phyloP scores from a whole-genome alignment of 2,888 invertebrate species.

The Halictus ligatus region DNA sequence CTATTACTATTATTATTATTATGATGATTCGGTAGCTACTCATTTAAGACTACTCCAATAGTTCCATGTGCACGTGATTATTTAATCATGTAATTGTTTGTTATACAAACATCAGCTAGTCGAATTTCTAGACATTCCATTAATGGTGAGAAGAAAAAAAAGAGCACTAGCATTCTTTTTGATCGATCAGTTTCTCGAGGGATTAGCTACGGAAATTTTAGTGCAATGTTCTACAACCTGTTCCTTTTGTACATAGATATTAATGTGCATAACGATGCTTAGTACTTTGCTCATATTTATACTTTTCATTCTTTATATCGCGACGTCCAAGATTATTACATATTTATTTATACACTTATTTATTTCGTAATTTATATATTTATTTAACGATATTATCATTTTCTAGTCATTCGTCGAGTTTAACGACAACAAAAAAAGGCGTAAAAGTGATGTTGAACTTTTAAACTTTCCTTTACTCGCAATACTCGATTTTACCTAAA shows the following conservation, averaged over 20 bases:
- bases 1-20: constrained; percentile 20
- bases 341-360: constrained; percentile 60
- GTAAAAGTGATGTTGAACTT: constrained; percentile 47
- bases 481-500: constrained; percentile 66
- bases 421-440: constrained; percentile 25
- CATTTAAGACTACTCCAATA: constrained; percentile 54
- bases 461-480: constrained; percentile 61
- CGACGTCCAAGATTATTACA: constrained; percentile 31
- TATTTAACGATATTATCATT: constrained; percentile 39
- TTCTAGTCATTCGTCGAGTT: constrained; percentile 49
- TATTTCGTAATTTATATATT: constrained; percentile 64
- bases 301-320: constrained; percentile 36
- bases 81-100: constrained; percentile 66
- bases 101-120: constrained; percentile 73
- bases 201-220: constrained; percentile 72
- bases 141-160: constrained; percentile 37
- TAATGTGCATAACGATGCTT: constrained; percentile 42
- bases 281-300: constrained; percentile 44
- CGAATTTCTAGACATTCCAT: constrained; percentile 69
- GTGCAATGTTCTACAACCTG: constrained; percentile 78
- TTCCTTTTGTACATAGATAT: constrained; percentile 69
- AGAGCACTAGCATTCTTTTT: constrained; percentile 45
- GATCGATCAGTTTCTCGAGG: constrained; percentile 55
- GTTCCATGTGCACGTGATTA: constrained; percentile 57
- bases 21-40: constrained; percentile 47